Percentiles rank a stretch among this genome's conserved stretches.
phyloP scores from a whole-genome alignment of 2,888 invertebrate genomes.

The Agrilus cyanescens region DNA sequence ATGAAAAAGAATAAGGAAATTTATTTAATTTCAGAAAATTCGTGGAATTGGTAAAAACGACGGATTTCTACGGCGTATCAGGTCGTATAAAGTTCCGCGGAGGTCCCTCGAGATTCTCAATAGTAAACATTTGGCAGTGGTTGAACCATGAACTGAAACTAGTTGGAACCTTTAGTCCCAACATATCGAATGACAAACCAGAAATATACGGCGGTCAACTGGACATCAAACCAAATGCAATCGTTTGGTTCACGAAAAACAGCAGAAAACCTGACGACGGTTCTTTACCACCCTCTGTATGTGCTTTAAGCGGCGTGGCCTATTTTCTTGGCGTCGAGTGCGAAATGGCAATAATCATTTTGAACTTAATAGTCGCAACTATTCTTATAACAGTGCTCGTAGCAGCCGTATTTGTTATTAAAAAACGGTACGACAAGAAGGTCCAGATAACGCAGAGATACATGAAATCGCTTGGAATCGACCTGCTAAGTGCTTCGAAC shows the following conservation, averaged over 20 bases:
- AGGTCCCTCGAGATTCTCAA: slow-evolving; percentile 54
- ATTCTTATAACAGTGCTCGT: slow-evolving; percentile 42
- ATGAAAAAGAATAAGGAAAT: too few relatives aligned
- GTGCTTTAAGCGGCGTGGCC: slow-evolving; percentile 58
- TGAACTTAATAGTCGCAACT: slow-evolving; percentile 47
- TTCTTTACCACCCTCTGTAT: slow-evolving; percentile 43
- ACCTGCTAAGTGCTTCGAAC: slow-evolving; percentile 39
- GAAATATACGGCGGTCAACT: slow-evolving; percentile 42
- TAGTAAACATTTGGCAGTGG: slow-evolving; percentile 50
- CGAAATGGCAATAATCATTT: slow-evolving; percentile 56
- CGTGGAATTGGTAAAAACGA: slow-evolving; percentile 48
- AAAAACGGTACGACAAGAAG: slow-evolving; percentile 58
- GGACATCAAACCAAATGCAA: slow-evolving; percentile 40
- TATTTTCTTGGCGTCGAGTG: slow-evolving; percentile 57
- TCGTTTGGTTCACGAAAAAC: slow-evolving; percentile 53
- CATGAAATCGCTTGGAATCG: slow-evolving; percentile 59
- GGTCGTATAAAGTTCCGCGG: slow-evolving; percentile 58
- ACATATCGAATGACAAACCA: slow-evolving; percentile 34
- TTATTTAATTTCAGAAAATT: slow-evolving; percentile 26
- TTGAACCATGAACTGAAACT: slow-evolving; percentile 36
- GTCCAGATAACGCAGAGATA: slow-evolving; percentile 53
- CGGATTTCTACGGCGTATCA: slow-evolving; percentile 62
- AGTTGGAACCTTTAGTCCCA: slow-evolving; percentile 49
- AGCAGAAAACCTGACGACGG: slow-evolving; percentile 58
- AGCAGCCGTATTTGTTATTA: slow-evolving; percentile 47